These are phyloP conservation scores for Aradus depressus DNA, from an alignment of 2,888 invertebrate species.

Conservation along the genomic window DNA sequence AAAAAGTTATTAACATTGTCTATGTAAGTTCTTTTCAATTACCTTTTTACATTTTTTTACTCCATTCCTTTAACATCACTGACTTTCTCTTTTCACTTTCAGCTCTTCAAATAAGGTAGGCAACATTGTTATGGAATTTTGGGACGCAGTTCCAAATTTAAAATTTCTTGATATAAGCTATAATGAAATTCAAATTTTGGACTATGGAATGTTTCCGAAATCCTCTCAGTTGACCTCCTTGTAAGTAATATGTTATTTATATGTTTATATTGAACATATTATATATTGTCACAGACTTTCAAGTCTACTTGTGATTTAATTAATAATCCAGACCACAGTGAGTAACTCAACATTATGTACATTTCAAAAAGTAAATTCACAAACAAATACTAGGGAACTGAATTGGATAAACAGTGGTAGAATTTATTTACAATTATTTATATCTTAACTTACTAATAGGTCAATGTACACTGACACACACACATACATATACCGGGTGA, in stretches of 20 bases:
- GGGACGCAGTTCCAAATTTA: conserved; percentile 44
- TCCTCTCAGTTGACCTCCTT: conserved; percentile 57
- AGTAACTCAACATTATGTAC: no score
- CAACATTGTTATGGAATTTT: conserved; percentile 38
- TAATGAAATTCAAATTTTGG: conserved; percentile 49
- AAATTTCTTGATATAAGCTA: conserved; percentile 51
- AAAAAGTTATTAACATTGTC: conserved; percentile 39
- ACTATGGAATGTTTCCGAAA: conserved; percentile 49
- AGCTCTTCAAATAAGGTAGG: conserved; percentile 44
- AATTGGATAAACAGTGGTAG: no score
- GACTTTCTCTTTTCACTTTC: no score
- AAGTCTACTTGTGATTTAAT: no score
- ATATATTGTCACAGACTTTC: conserved; percentile 2
- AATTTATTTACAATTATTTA: no score
- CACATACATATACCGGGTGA: no score
- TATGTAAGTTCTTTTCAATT: conserved; percentile 39
- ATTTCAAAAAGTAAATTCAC: no score
- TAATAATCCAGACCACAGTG: no score
- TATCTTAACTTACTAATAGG: no score
- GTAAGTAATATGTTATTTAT: conserved; percentile 41
- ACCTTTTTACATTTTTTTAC: background rate
- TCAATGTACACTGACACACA: no score
- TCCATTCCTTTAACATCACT: background rate
- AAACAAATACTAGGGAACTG: no score
- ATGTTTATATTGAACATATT: conserved; percentile 2